A percentile compares a stretch with the other conserved stretches of the same genome.
phyloP scores from a whole-genome alignment of 2,797 vertebrate species.

The Enteromius mattozi region DNA sequence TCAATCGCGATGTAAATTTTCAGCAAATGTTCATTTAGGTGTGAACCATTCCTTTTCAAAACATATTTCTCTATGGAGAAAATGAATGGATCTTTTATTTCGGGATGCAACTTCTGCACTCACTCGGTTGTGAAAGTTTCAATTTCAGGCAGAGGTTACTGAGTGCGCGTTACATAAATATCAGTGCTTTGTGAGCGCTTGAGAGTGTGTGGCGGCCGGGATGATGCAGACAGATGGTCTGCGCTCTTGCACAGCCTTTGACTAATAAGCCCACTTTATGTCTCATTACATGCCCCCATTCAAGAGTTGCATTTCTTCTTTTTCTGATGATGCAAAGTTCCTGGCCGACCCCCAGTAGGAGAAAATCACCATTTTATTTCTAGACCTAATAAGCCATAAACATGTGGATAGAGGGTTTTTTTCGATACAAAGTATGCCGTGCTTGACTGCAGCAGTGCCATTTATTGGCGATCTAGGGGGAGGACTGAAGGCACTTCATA shows the following conservation, averaged over 20 bases:
- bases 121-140: background rate
- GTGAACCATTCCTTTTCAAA: background rate
- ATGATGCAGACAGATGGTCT: slow-evolving; percentile 26
- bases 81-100: background rate
- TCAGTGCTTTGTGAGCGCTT: slow-evolving; percentile 16
- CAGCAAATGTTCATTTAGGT: background rate
- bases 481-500: slow-evolving; percentile 35
- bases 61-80: background rate
- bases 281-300: slow-evolving; percentile 7
- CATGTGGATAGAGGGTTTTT: background rate
- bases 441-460: background rate
- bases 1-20: background rate
- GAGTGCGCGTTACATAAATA: slow-evolving; percentile 40
- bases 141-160: background rate
- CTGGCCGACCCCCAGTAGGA: background rate
- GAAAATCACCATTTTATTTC: slow-evolving; percentile 12
- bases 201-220: slow-evolving; percentile 1
- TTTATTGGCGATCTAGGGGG: slow-evolving; percentile 25
- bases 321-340: background rate
- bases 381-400: slow-evolving; percentile 13
- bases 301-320: slow-evolving; percentile 29
- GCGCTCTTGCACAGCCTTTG: slow-evolving; percentile 8
- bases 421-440: background rate
- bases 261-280: slow-evolving; percentile 33
- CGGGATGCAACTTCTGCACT: background rate